phyloP scores from a whole-genome alignment of 2,888 invertebrate species.

The Eudemis profundana region DNA sequence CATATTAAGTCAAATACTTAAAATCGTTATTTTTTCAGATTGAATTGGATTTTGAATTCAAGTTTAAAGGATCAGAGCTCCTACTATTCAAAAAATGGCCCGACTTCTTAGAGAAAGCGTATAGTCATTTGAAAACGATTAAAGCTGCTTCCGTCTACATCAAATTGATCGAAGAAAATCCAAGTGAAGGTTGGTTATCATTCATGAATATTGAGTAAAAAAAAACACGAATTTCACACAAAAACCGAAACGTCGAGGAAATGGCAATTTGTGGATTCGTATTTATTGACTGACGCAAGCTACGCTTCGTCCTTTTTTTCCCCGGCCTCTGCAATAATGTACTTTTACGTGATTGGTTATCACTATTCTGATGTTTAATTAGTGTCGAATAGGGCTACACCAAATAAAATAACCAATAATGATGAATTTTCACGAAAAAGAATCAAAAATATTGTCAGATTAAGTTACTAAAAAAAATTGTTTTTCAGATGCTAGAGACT shows the following conservation, averaged over 20 bases:
- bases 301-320: too few relatives aligned
- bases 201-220: not conserved
- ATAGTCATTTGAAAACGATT: not conserved
- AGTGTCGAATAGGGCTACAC: too few relatives aligned
- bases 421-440: too few relatives aligned
- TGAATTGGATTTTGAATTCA: conserved; percentile 10
- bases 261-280: too few relatives aligned
- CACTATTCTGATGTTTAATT: too few relatives aligned
- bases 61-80: conserved; percentile 25
- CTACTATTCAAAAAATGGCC: conserved; percentile 23
- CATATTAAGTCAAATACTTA: not conserved
- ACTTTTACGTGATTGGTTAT: too few relatives aligned
- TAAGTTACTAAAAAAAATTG: too few relatives aligned
- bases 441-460: not conserved
- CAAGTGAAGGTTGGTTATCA: conserved; percentile 2
- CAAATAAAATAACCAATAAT: too few relatives aligned
- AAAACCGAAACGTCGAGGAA: not conserved
- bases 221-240: not conserved
- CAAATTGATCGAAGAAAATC: not conserved
- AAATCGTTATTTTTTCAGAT: conserved; percentile 7
- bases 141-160: conserved; percentile 1
- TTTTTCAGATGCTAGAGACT: conserved; percentile 25
- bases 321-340: too few relatives aligned
- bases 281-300: too few relatives aligned
- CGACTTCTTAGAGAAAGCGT: conserved; percentile 2